Conservation (phyloP, 2,113 vertebrate species). For the Benitochromis conjunctus region DNA sequence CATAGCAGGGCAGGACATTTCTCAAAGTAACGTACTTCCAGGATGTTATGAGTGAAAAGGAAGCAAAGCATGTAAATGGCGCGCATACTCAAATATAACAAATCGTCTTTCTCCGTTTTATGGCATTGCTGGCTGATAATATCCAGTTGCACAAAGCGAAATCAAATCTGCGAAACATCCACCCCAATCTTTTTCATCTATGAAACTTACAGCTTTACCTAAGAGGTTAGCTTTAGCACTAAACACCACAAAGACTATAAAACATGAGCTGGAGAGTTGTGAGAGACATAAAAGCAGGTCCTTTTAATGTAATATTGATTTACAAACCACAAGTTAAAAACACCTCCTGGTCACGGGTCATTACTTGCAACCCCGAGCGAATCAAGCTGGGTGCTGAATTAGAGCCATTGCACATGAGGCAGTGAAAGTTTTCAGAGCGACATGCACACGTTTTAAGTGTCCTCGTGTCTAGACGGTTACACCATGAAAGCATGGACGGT, state of each 20-base stretch:
- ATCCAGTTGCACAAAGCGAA: slow-evolving; percentile 62
- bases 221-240: slow-evolving; percentile 26
- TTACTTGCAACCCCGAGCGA: slow-evolving; percentile 39
- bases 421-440: slow-evolving; percentile 2
- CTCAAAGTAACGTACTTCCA: slow-evolving; percentile 10
- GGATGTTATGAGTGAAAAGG: not conserved
- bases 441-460: slow-evolving; percentile 51
- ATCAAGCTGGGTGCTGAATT: slow-evolving; percentile 24
- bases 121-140: slow-evolving; percentile 7
- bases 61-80: not conserved
- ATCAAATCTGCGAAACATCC: slow-evolving; percentile 35
- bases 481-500: not conserved
- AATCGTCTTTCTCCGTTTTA: not conserved
- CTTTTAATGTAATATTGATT: slow-evolving; percentile 73
- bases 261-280: slow-evolving; percentile 70
- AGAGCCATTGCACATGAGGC: slow-evolving; percentile 33
- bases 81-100: not conserved
- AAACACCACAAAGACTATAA: slow-evolving; percentile 54
- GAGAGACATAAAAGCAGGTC: slow-evolving; percentile 49
- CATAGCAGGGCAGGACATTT: slow-evolving; percentile 25
- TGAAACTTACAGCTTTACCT: slow-evolving; percentile 13
- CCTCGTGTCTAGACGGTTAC: slow-evolving; percentile 59
- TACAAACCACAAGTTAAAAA: slow-evolving; percentile 64
- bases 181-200: slow-evolving; percentile 35
- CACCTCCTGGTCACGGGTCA: slow-evolving; percentile 48